phyloP scores from a whole-genome alignment of 2,113 vertebrate species.

The Ctenodactylus gundi region DNA sequence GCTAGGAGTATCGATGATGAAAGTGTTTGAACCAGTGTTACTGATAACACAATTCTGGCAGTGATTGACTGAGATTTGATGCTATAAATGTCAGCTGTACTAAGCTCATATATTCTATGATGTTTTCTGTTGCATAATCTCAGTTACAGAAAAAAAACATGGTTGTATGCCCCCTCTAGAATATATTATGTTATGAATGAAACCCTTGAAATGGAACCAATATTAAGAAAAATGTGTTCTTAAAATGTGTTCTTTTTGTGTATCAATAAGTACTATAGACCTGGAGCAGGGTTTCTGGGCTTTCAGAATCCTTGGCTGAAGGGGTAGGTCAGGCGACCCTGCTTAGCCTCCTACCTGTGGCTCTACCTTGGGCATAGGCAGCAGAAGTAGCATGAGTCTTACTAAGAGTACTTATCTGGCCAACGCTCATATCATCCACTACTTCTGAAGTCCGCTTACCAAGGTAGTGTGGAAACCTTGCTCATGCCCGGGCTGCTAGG shows the following conservation, averaged over 20 bases:
- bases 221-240: background rate
- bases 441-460: background rate
- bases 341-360: background rate
- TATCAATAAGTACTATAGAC: background rate
- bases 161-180: background rate
- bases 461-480: background rate
- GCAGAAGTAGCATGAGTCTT: background rate
- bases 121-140: background rate
- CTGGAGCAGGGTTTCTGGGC: background rate
- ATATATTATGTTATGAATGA: constrained; percentile 12
- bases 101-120: background rate
- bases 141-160: background rate
- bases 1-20: background rate
- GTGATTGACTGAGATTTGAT: background rate
- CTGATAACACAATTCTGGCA: background rate
- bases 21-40: background rate
- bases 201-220: background rate
- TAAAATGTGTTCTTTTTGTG: background rate
- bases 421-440: background rate
- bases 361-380: background rate
- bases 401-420: background rate
- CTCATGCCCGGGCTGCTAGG: background rate
- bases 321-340: background rate
- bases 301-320: background rate
- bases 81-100: background rate